Base-by-base conservation (phyloP, 2,113 vertebrate genomes). In the Dasyurus viverrinus region DNA sequence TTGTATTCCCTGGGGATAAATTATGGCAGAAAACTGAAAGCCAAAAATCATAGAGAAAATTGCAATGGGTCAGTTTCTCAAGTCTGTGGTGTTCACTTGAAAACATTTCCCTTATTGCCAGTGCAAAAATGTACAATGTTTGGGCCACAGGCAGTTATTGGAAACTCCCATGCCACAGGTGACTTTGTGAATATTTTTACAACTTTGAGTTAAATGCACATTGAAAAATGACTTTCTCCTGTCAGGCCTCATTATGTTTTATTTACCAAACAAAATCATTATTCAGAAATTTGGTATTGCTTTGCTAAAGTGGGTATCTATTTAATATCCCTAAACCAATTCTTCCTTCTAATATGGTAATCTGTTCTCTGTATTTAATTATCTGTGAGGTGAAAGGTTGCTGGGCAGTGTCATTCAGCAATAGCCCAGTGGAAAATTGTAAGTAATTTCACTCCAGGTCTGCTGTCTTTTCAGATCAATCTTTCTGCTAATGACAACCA, bases 401-500 rank as follows among this genome's bases (percentile, higher is more conserved):
- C 97, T 94, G 98, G 98, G 97, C 96, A 97, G 97, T 96, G 96
- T 96, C 97, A 97, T 97, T 98, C 96, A 97, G 97, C 97, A 97
- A 94, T 94, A 97, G 97, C 96, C 98, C 98, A 89, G 94, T 98
- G 98, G 98, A 98, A 98, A 98, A 96, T 97, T 98, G 97, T 97
- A 98, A 98, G 98, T 98, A 98, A 98, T 98, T 98, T 98, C 97
- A 96, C 96, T 98, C 94, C 93, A 55, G 96, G 94, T 95, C 92
- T 93, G 95, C 98, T 98, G 98, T 98, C 98, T 98, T 98, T 97
- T 96, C 97, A 97, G 98, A 99, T 99, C 98, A 98, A 98, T 99
- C 98, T 98, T 98, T 95, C 98, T 97, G 97, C 99, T 99, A 99
- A 99, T 98, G 98, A 99, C 99, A 99, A 97, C 99, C 99, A 98